Percentiles rank a stretch among this genome's conserved stretches.
Evolutionary conservation across 2,797 vertebrate genomes (phyloP).

Genomic region (Numenius phaeopus): DNA sequence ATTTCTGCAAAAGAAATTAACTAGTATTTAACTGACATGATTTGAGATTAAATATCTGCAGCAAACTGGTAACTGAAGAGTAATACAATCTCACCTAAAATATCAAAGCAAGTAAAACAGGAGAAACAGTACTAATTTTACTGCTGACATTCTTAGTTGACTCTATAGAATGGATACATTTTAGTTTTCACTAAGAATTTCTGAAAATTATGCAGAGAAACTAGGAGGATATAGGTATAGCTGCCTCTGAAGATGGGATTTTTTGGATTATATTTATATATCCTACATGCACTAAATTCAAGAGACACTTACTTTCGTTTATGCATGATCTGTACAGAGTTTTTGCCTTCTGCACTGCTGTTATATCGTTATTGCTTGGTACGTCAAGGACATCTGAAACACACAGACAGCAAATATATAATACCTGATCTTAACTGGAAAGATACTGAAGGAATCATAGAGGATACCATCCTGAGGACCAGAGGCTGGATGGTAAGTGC

Average conservation of each 20-base stretch:
- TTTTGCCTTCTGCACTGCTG: constrained; percentile 91
- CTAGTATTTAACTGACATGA: background rate
- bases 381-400: constrained; percentile 81
- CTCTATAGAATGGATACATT: background rate
- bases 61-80: background rate
- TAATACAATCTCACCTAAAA: background rate
- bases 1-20: background rate
- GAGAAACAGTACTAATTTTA: background rate
- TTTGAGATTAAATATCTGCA: background rate
- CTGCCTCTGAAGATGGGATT: background rate
- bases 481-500: background rate
- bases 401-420: background rate
- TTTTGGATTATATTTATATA: background rate
- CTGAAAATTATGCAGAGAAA: background rate
- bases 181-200: background rate
- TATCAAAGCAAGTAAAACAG: background rate
- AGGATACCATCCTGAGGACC: background rate
- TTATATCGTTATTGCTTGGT: constrained; percentile 69
- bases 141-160: background rate
- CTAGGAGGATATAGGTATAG: too few relatives aligned
- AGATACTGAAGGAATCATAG: background rate
- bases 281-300: accelerated
- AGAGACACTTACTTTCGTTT: constrained; percentile 90
- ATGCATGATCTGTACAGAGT: constrained; percentile 92
- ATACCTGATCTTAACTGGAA: background rate